phyloP scores from a whole-genome alignment of 2,888 invertebrate species.

The Trachelus troglodyta region DNA sequence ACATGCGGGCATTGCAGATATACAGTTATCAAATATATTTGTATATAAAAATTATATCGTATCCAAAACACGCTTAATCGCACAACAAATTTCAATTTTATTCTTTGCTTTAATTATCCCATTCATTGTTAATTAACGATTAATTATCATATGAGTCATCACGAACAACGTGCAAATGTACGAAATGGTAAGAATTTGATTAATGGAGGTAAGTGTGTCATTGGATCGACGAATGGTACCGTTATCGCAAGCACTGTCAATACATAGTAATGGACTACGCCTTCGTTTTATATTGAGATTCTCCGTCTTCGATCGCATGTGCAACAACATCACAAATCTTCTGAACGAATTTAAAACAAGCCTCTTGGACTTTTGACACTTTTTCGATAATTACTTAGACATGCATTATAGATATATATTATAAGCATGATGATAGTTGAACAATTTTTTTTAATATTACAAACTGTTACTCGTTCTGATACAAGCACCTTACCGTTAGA shows the following conservation, averaged over 20 bases:
- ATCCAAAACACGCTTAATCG: neutral
- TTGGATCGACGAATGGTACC: conserved; percentile 52
- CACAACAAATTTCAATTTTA: neutral
- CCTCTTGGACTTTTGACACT: neutral
- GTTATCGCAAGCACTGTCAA: conserved; percentile 43
- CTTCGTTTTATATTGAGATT: conserved; percentile 20
- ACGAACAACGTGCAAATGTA: conserved; percentile 9
- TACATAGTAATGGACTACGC: conserved; percentile 53
- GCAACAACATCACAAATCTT: neutral
- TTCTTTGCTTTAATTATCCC: neutral
- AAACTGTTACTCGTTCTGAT: too few species aligned
- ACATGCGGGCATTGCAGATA: neutral
- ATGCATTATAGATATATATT: neutral
- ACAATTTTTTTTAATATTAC: too few species aligned
- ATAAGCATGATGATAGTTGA: neutral
- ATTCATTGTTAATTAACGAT: neutral
- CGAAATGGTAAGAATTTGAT: conserved; percentile 17
- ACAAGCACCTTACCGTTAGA: neutral
- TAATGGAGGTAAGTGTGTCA: conserved; percentile 50
- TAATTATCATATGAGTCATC: conserved; percentile 6
- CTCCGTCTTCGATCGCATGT: neutral
- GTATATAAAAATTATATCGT: neutral
- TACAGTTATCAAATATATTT: neutral
- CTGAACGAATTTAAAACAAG: neutral
- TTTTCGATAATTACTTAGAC: neutral